Conservation (phyloP, 2,797 vertebrate species). For the Sandelia bainsii region DNA sequence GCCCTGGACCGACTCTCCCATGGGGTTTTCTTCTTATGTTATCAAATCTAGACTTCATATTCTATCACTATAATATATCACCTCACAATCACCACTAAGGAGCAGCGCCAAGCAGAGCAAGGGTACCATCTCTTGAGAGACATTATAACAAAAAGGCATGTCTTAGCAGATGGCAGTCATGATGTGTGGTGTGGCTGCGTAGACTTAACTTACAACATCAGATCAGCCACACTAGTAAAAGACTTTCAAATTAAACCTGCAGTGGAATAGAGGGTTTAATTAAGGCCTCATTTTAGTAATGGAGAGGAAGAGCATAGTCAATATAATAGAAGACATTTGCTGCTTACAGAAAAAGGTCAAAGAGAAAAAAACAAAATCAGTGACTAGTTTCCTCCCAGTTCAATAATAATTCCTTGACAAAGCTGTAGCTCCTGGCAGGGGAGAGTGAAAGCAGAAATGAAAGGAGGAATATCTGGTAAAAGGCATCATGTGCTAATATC, state of each 20-base stretch:
- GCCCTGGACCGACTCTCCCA: slow-evolving; percentile 27
- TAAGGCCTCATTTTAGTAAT: slow-evolving; percentile 31
- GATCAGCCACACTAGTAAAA: slow-evolving; percentile 33
- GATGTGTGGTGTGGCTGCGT: slow-evolving; percentile 52
- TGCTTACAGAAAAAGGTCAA: slow-evolving; percentile 39
- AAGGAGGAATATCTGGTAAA: slow-evolving; percentile 41
- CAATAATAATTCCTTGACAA: slow-evolving; percentile 24
- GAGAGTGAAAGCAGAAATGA: slow-evolving; percentile 26
- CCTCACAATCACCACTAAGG: slow-evolving; percentile 39
- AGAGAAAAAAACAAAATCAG: slow-evolving; percentile 29
- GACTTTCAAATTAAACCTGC: slow-evolving; percentile 47
- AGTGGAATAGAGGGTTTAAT: slow-evolving; percentile 50
- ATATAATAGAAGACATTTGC: slow-evolving; percentile 26
- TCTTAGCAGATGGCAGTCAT: slow-evolving; percentile 64
- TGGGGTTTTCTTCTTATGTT: slow-evolving; percentile 27
- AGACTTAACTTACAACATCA: slow-evolving; percentile 51
- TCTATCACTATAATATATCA: slow-evolving; percentile 31
- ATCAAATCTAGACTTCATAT: slow-evolving; percentile 43
- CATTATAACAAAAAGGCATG: slow-evolving; percentile 42
- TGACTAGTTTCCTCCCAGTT: slow-evolving; percentile 9
- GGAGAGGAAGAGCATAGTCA: slow-evolving; percentile 2
- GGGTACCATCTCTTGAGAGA: slow-evolving; percentile 53
- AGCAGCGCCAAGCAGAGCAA: slow-evolving; percentile 48
- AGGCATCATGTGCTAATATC: slow-evolving; percentile 29
- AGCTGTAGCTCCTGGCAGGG: slow-evolving; percentile 3